Percentiles rank a stretch among this genome's conserved stretches.
phyloP scores from a whole-genome alignment of 2,113 vertebrate genomes.

The Edolisoma coerulescens region DNA sequence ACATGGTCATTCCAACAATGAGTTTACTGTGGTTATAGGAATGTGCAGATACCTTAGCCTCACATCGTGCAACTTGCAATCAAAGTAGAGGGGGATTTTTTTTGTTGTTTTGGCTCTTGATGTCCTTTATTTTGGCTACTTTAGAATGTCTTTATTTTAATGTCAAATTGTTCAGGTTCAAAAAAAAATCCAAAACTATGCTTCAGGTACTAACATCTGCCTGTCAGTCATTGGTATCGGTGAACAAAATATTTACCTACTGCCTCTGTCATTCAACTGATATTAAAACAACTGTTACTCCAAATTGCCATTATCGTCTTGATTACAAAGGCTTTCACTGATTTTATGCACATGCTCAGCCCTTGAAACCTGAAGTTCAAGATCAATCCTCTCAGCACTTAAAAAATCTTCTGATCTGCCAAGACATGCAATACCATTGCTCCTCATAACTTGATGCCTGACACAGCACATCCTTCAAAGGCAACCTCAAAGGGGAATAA shows the following conservation, averaged over 20 bases:
- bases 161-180: rapidly evolving
- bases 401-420: neutral
- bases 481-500: neutral
- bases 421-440: neutral
- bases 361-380: neutral
- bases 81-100: neutral
- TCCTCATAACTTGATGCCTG: neutral
- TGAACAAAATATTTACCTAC: neutral
- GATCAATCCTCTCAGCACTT: neutral
- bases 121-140: neutral
- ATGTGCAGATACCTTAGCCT: neutral
- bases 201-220: neutral
- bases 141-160: neutral
- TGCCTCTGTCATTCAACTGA: neutral
- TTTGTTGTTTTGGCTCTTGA: neutral
- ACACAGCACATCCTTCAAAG: constrained; percentile 25
- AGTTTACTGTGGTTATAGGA: neutral
- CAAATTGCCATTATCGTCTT: neutral
- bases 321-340: neutral
- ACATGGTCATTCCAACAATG: neutral
- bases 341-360: neutral
- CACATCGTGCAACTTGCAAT: neutral
- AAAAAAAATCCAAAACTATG: neutral
- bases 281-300: neutral
- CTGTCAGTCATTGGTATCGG: neutral